Evolutionary conservation across 2,888 invertebrate genomes (phyloP), one percentile per base, ranked within the genome.

Genomic region (Eupithecia pulchellata): DNA sequence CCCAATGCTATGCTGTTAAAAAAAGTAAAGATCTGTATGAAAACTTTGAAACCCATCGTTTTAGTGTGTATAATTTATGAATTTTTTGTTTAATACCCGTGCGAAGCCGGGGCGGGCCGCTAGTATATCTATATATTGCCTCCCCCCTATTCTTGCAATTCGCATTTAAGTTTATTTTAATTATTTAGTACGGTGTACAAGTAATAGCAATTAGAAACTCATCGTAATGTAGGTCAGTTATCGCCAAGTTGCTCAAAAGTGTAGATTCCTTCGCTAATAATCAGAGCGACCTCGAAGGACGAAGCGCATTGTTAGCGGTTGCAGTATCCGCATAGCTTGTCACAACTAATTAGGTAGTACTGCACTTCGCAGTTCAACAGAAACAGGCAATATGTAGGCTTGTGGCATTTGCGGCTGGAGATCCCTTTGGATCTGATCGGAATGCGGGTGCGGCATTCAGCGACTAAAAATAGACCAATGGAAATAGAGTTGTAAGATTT

Each of bases 251-350:
- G 47, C 13, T 62, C 29, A 20, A 57, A 64, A 68, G 27, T n/a
- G 17, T 57, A 64, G 25, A 52, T 52, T 25, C 25, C 11, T 47
- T 20, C 8, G 42, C 42, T 63, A 30, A n/a, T 42, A 62, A 67
- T 65, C 60, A n/a, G 42, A 89, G 87, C 91, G 90, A 91, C 90
- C 91, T 89, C 89, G 88, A 91, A 91, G 91, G 91, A 86, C 68
- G 69, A 34, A 30, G 20, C 88, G 89, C 79, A 82, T 82, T 83
- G 82, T 84, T 68, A 20, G 63, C 69, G 63, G 85, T 91, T 91
- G 90, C 91, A 87, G 84, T 85, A 91, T 92, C 92, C 92, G 92
- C 92, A 92, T 93, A 90, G 83, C 87, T 86, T 72, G 78, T 79
- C 81, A 78, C 77, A 79, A 75, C 77, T 79, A 84, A 84, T 83